A percentile compares a stretch with the other conserved stretches of the same genome.
phyloP scores from a whole-genome alignment of 2,797 vertebrate species.

The Pelochelys cantorii region DNA sequence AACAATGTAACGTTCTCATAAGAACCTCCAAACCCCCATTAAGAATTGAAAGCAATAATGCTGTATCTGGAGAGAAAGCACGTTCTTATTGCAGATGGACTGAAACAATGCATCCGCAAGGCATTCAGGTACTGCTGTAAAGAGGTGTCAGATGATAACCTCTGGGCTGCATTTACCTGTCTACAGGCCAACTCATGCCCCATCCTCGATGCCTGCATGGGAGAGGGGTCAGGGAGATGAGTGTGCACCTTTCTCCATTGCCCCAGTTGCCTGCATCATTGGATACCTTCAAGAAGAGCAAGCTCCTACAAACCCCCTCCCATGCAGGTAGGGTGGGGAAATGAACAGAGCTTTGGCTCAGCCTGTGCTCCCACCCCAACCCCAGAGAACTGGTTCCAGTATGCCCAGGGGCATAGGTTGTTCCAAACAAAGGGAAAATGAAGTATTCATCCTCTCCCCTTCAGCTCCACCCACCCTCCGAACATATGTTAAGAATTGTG shows the following conservation, averaged over 20 bases:
- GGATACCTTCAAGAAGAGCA: background rate
- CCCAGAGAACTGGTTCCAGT: background rate
- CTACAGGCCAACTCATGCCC: rapidly evolving
- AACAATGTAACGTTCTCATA: background rate
- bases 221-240: background rate
- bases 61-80: background rate
- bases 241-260: rapidly evolving
- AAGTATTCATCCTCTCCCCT: too few relatives aligned
- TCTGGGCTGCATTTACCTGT: rapidly evolving
- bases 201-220: background rate
- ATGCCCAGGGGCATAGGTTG: rapidly evolving
- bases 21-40: background rate
- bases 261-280: rapidly evolving
- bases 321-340: rapidly evolving
- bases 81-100: background rate
- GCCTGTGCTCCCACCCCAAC: background rate
- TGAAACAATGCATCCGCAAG: background rate
- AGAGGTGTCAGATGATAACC: background rate
- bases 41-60: rapidly evolving
- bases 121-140: background rate
- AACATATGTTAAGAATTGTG: background rate
- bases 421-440: background rate
- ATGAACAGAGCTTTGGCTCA: background rate
- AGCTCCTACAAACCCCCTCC: rapidly evolving
- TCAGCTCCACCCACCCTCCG: background rate